These are phyloP conservation scores for Calameuta pallipes DNA, from an alignment of 2,888 invertebrate genomes.

Conservation along the genomic window DNA sequence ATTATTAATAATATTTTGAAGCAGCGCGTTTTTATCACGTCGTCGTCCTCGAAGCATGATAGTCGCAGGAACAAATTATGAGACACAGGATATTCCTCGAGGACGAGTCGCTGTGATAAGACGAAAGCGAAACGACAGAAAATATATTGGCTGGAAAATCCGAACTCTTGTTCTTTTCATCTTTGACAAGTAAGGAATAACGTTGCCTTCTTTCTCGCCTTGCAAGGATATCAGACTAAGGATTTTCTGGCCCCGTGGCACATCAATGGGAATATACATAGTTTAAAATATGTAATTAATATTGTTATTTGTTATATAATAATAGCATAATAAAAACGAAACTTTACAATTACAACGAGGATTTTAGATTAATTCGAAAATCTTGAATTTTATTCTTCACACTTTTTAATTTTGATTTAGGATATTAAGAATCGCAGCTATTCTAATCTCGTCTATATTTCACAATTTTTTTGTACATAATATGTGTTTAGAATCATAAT, in stretches of 20 bases:
- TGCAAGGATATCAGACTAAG: neutral
- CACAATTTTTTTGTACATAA: neutral
- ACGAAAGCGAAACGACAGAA: neutral
- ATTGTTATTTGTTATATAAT: slow-evolving; percentile 40
- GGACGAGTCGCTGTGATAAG: neutral
- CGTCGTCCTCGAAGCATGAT: neutral
- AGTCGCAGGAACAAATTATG: neutral
- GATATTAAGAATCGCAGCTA: neutral
- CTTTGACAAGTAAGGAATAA: neutral
- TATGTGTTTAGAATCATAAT: neutral
- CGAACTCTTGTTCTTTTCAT: neutral
- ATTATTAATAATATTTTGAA: neutral
- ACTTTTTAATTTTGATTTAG: neutral
- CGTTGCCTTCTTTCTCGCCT: neutral
- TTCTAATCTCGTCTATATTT: neutral
- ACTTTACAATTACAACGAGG: neutral
- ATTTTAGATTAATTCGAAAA: neutral
- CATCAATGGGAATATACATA: slow-evolving; percentile 22
- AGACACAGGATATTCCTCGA: neutral
- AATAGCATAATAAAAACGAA: slow-evolving; percentile 36
- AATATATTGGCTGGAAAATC: neutral
- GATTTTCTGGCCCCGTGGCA: neutral
- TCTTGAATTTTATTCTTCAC: neutral
- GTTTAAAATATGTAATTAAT: slow-evolving; percentile 40
- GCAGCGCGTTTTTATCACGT: neutral